Evolutionary conservation across 2,113 vertebrate genomes (phyloP), one percentile per base, ranked within the genome.

Genomic region (Carlito syrichta): DNA sequence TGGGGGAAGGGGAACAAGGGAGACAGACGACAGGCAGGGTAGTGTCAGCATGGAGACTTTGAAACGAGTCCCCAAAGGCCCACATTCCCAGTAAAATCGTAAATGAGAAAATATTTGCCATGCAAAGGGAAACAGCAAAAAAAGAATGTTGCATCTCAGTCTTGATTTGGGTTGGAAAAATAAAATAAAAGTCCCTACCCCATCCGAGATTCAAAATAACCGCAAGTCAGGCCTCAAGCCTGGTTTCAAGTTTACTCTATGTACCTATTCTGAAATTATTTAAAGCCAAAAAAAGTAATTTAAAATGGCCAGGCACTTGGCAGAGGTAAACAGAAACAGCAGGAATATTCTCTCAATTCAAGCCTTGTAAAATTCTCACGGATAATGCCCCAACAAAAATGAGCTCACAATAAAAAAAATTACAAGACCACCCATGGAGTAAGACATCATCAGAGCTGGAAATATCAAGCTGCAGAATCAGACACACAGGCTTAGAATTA

Each of bases 71-170:
- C 43, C 69, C 74, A 48, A 79, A 93, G 79, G 79, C 68, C 69
- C 66, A 66, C 45, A 93, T 86, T 89, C 79, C 92, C 94, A 95
- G 50, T 27, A n/a, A 79, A 86, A 93, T 12, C 40, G 38, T 81
- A 43, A 66, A 89, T 30, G 63, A 50, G n/a, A 95, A 96, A 96
- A 91, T 95, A 91, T 89, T 83, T 89, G 74, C 84, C 69, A 40
- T 58, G 56, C 45, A 79, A 66, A 81, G 25, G 69, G 43, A 91
- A 32, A 77, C 22, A 63, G 68, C 56, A 91, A 96, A 68, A 77
- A 92, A 86, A n/a, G n/a, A 79, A 85, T 54, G 32, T 84, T 60
- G 27, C 35, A 48, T 89, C 78, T 92, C 58, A 40, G 54, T n/a
- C 73, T 89, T 91, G 74, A 91, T 82, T 96, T 86, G 16, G 43